These are phyloP conservation scores for Penaeus indicus DNA, from an alignment of 1,140 invertebrate genomes.

Conservation along the genomic window DNA sequence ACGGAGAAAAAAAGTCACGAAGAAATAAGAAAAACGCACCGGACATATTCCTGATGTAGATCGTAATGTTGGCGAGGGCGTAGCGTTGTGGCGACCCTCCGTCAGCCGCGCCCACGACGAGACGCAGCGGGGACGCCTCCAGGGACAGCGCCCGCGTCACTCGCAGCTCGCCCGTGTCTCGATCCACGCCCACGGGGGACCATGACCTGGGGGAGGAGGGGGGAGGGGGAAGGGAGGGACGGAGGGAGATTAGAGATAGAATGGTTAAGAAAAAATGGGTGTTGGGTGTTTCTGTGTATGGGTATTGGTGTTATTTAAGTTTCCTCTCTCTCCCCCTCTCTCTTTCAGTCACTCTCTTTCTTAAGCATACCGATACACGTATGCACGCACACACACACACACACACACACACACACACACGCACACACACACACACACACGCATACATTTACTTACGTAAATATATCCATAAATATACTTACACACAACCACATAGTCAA, in stretches of 20 bases:
- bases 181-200: conserved; percentile 31
- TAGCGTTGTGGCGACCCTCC: conserved; percentile 46
- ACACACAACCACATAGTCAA: too few species aligned
- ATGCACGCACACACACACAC: too few species aligned
- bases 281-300: too few species aligned
- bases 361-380: too few species aligned
- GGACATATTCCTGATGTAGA: conserved; percentile 53
- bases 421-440: too few species aligned
- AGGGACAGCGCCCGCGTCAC: background rate
- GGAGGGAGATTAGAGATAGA: background rate
- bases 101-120: conserved; percentile 49
- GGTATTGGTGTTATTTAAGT: too few species aligned
- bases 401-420: too few species aligned
- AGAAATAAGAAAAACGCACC: background rate
- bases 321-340: too few species aligned
- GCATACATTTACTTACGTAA: too few species aligned
- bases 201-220: background rate
- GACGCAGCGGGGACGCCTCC: conserved; percentile 8
- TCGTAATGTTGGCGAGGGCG: conserved; percentile 43
- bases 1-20: background rate
- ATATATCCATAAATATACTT: too few species aligned
- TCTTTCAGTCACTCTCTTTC: too few species aligned
- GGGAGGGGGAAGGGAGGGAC: background rate
- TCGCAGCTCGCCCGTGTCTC: conserved; percentile 1
- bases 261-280: too few species aligned